A percentile compares a stretch with the other conserved stretches of the same genome.
phyloP scores from a whole-genome alignment of 2,113 vertebrate genomes.

The Hydrolagus affinis region DNA sequence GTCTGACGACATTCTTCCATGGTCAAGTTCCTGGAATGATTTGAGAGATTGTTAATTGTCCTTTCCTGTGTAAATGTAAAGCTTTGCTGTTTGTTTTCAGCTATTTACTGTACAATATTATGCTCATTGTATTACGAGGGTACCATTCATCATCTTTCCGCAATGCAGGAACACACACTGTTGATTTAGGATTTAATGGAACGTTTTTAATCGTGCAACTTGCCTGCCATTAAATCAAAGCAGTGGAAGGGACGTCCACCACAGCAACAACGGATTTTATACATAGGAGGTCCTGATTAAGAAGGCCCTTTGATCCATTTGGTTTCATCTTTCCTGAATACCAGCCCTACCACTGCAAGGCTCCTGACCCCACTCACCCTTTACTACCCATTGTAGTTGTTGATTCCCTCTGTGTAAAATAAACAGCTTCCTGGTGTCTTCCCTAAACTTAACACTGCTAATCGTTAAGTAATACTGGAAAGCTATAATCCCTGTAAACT shows the following conservation, averaged over 20 bases:
- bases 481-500: too few relatives aligned
- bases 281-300: too few relatives aligned
- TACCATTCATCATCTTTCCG: not conserved
- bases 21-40: not conserved
- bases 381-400: too few relatives aligned
- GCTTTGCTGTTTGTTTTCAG: not conserved
- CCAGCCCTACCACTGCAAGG: too few relatives aligned
- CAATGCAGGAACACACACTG: not conserved
- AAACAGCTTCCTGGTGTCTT: too few relatives aligned
- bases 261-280: not conserved
- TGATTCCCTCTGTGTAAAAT: too few relatives aligned
- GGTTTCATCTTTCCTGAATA: too few relatives aligned
- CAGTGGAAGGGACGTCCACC: not conserved
- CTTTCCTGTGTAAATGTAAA: not conserved
- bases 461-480: too few relatives aligned
- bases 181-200: not conserved
- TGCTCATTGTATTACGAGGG: not conserved
- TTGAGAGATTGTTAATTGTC: not conserved
- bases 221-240: not conserved
- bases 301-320: too few relatives aligned
- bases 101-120: not conserved
- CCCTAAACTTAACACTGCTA: too few relatives aligned
- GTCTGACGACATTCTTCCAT: conserved; percentile 36
- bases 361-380: too few relatives aligned
- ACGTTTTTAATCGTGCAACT: not conserved